A percentile compares a stretch with the other conserved stretches of the same genome.
Evolutionary conservation across 2,113 vertebrate genomes (phyloP).

Genomic region (Asarcornis scutulata): DNA sequence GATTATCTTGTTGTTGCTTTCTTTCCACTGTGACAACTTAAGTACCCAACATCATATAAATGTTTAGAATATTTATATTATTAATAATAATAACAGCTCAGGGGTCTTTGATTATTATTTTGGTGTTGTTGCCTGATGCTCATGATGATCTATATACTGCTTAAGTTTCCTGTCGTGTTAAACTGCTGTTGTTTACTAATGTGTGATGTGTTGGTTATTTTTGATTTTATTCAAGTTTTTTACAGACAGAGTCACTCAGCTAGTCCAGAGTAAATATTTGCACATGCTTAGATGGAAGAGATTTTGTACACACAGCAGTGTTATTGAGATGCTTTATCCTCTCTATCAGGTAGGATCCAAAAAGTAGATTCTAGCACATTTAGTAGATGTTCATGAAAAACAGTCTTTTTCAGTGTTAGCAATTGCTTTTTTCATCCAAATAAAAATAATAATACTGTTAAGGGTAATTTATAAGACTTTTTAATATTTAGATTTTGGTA

Average conservation of each 20-base stretch:
- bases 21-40: background rate
- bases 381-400: background rate
- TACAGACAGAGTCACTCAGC: conserved; percentile 63
- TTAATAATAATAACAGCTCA: background rate
- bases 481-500: background rate
- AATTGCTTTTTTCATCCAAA: background rate
- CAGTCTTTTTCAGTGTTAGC: background rate
- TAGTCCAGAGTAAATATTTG: conserved; percentile 74
- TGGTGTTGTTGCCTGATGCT: background rate
- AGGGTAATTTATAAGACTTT: background rate
- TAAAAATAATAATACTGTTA: background rate
- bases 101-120: background rate
- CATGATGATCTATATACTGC: background rate
- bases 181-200: background rate
- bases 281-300: conserved; percentile 80
- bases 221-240: conserved; percentile 64
- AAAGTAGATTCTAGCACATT: background rate
- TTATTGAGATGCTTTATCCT: conserved; percentile 76
- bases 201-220: background rate
- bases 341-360: conserved; percentile 76
- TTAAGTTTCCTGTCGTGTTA: background rate
- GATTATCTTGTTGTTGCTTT: background rate
- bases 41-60: background rate
- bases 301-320: conserved; percentile 55
- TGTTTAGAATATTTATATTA: background rate